Conservation (phyloP, 2,888 invertebrate genomes). For the Linyphia triangularis region DNA sequence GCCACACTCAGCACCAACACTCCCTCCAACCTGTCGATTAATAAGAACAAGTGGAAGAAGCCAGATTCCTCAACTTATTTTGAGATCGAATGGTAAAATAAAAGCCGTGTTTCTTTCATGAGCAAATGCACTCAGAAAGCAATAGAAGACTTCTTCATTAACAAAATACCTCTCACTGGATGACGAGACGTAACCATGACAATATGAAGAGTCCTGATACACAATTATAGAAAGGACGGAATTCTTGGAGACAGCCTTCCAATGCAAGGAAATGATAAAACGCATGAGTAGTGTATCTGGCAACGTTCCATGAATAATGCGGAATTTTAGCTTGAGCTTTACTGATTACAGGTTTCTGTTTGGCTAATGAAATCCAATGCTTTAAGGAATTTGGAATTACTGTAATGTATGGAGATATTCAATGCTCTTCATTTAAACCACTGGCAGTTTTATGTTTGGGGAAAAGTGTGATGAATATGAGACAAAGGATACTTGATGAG, state of each 20-base stretch:
- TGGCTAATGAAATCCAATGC: slow-evolving; percentile 18
- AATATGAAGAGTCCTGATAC: neutral
- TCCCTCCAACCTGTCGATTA: too few species aligned
- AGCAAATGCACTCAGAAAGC: neutral
- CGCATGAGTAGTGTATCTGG: neutral
- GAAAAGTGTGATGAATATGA: neutral
- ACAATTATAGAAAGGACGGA: neutral
- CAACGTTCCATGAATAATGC: slow-evolving; percentile 11
- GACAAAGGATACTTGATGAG: too few species aligned
- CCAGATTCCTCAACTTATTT: neutral
- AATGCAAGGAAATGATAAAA: neutral
- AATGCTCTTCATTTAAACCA: neutral
- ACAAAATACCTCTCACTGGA: neutral
- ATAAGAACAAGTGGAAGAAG: neutral
- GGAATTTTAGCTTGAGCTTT: neutral
- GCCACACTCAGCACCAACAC: too few species aligned
- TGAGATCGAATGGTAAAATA: neutral
- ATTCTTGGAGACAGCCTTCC: neutral
- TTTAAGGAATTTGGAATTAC: neutral
- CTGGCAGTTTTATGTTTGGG: neutral
- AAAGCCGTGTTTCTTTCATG: neutral
- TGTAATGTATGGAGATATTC: neutral
- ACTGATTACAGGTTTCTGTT: neutral
- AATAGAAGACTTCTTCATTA: neutral
- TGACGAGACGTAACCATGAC: neutral